Percentiles rank a stretch among this genome's conserved stretches.
phyloP scores from a whole-genome alignment of 1,140 invertebrate species.

The Plutomurus gul region DNA sequence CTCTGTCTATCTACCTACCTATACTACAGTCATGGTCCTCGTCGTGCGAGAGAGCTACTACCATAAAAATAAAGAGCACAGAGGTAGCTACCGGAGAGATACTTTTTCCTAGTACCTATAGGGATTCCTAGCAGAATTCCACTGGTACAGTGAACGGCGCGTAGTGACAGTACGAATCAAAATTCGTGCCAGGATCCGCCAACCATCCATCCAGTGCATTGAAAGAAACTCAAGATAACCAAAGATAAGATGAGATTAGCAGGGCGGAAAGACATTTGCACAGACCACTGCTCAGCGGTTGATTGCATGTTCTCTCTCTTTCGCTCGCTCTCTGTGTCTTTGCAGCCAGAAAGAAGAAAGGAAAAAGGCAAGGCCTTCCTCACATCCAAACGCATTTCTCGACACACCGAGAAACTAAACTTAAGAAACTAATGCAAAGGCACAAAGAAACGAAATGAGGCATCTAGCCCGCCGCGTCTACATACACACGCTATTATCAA shows the following conservation, averaged over 20 bases:
- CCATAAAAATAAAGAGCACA: too few species aligned
- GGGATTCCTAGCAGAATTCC: too few species aligned
- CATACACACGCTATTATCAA: too few species aligned
- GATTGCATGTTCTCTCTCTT: slow-evolving; percentile 17
- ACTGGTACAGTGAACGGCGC: not conserved
- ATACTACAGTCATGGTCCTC: too few species aligned
- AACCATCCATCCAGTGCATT: slow-evolving; percentile 11
- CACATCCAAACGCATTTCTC: not conserved
- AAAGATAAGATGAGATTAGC: slow-evolving; percentile 29
- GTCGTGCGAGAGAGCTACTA: too few species aligned
- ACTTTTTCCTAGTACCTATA: too few species aligned
- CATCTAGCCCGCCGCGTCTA: not conserved
- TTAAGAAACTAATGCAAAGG: too few species aligned
- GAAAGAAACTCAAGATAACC: slow-evolving; percentile 27
- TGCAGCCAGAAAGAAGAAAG: not conserved
- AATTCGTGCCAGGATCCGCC: slow-evolving; percentile 14
- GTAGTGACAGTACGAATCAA: slow-evolving; percentile 1
- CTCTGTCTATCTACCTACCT: too few species aligned
- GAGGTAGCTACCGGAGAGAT: too few species aligned
- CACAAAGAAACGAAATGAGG: slow-evolving; percentile 10
- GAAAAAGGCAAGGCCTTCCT: not conserved
- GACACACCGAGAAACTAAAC: not conserved
- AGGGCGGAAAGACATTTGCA: slow-evolving; percentile 22
- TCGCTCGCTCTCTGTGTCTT: not conserved
- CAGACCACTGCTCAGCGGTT: slow-evolving; percentile 15